Base-by-base conservation (phyloP, 2,113 vertebrate genomes). In the Tachycineta bicolor region DNA sequence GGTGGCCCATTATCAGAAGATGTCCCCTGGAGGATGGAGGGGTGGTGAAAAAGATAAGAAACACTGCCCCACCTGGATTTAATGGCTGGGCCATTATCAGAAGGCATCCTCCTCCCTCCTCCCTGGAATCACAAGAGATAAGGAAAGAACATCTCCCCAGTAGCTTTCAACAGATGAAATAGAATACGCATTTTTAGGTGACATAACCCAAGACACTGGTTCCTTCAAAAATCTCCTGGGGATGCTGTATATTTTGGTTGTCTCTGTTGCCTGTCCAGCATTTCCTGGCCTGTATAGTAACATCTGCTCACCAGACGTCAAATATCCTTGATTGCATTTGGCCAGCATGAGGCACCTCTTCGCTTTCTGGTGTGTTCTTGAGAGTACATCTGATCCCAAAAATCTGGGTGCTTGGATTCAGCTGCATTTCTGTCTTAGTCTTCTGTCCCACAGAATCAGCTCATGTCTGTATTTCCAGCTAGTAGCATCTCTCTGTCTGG, bases 251-350 rank as follows among this genome's bases (percentile, higher is more conserved):
- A 92, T 95, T 90, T 93, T 75, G 28, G 0, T 63, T 95, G 90
- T 93, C 89, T 88, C 68, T 95, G 81, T 90, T 95, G 68, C 83
- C 69, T 64, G 90, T 92, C 93, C 92, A 94, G 64, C 64, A 89
- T 83, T 96, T 96, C 82, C 60, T 87, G 78, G 87, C 46, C 55
- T 75, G 19, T 83, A 1, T 24, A 91, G 83, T 63, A 90, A 95
- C 94, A 97, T 96, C 90, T 96, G 96, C 53, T 94, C 49, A 81
- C 56, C 96, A 97, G 94, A 94, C 49, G 23, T 90, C 81, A 74
- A 71, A 83, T 68, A 77, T 81, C 68, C 47, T 71, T 88, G 71
- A 83, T 74, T 18, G 6, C 28, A 34, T 77, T 91, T 91, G 84
- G 79, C 60, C 82, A 33, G 55, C 29, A 9, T 19, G 41, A 94